A percentile compares a stretch with the other conserved stretches of the same genome.
Evolutionary conservation across 2,113 vertebrate species (phyloP).

Genomic region (Sciurus niger): DNA sequence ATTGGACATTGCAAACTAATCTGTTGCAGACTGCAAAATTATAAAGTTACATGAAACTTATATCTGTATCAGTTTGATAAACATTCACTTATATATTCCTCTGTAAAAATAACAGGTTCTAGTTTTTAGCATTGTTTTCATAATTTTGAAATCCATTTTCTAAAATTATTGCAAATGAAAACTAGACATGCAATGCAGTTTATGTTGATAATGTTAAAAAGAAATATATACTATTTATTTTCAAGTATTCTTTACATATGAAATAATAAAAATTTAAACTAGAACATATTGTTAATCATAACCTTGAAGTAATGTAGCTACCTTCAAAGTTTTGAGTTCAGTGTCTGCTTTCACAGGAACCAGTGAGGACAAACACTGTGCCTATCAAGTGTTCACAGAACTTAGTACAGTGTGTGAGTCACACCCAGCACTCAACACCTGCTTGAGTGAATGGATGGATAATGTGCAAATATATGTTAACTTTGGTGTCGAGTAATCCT

Average conservation of each 20-base stretch:
- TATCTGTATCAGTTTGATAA: neutral
- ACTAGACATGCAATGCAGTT: neutral
- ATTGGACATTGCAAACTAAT: constrained; percentile 2
- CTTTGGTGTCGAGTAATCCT: neutral
- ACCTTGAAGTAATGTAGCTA: neutral
- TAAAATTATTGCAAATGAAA: neutral
- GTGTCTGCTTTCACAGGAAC: neutral
- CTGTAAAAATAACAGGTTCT: neutral
- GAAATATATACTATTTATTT: neutral
- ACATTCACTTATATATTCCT: neutral
- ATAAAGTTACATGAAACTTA: neutral
- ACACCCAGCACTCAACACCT: neutral
- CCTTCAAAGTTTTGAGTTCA: neutral
- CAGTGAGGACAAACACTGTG: neutral
- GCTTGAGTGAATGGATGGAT: neutral
- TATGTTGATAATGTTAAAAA: neutral
- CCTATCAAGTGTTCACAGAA: neutral
- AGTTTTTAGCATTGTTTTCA: neutral
- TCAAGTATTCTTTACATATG: neutral
- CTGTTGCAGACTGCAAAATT: neutral
- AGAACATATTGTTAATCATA: neutral
- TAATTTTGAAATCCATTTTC: neutral
- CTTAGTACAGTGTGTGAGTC: neutral
- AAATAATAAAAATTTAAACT: neutral
- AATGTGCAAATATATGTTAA: neutral